A percentile compares a stretch with the other conserved stretches of the same genome.
Conservation (phyloP, 2,888 invertebrate species). For the Plagiodera versicolora region DNA sequence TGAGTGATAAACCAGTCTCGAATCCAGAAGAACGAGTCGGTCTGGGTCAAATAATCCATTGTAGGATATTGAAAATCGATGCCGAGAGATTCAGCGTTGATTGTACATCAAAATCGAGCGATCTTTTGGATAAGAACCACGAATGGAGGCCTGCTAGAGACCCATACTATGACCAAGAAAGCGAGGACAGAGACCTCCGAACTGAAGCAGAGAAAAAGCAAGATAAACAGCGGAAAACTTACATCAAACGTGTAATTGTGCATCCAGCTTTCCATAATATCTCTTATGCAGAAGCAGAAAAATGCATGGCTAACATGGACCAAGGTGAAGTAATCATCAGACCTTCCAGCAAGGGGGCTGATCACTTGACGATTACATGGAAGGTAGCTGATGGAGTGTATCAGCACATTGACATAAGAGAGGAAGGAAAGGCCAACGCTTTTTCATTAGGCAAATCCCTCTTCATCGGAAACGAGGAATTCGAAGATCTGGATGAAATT, state of each 20-base stretch:
- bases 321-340: constrained; percentile 96
- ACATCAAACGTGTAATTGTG: constrained; percentile 94
- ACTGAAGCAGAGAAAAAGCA: constrained; percentile 82
- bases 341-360: constrained; percentile 92
- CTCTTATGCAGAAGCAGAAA: constrained; percentile 89
- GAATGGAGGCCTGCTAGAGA: constrained; percentile 92
- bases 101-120: constrained; percentile 90
- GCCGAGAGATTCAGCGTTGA: constrained; percentile 92
- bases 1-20: constrained; percentile 90
- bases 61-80: constrained; percentile 92
- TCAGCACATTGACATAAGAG: constrained; percentile 94
- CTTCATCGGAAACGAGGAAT: constrained; percentile 89
- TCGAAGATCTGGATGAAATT: constrained; percentile 99
- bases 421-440: constrained; percentile 94
- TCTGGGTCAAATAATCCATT: constrained; percentile 80
- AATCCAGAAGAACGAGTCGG: constrained; percentile 93
- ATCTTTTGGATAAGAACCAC: constrained; percentile 85
- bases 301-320: constrained; percentile 87
- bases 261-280: constrained; percentile 98
- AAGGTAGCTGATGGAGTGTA: constrained; percentile 93
- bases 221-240: constrained; percentile 79
- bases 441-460: constrained; percentile 89
- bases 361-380: constrained; percentile 98
- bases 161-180: constrained; percentile 85
- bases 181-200: constrained; percentile 77